These are phyloP conservation scores for Exephanes ischioxanthus DNA, from an alignment of 2,888 invertebrate species.

Conservation along the genomic window DNA sequence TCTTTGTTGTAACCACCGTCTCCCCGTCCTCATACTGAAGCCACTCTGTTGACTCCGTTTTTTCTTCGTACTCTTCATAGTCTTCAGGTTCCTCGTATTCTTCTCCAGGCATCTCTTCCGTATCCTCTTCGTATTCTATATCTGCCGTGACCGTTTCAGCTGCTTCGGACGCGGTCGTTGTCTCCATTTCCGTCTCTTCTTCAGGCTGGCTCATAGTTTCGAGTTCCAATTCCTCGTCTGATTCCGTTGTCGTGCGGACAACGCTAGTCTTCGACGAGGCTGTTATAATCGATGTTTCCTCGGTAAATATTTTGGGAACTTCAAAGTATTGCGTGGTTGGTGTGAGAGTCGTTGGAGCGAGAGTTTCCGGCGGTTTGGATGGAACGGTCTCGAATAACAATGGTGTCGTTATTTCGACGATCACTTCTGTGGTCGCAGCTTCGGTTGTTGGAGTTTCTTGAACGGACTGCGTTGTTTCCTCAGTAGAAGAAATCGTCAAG, in stretches of 20 bases:
- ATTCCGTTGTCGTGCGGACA: conserved; percentile 36
- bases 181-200: neutral
- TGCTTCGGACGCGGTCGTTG: conserved; percentile 30
- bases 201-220: neutral
- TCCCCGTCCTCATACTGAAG: conserved; percentile 20
- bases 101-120: conserved; percentile 10
- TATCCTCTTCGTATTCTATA: conserved; percentile 21
- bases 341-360: neutral
- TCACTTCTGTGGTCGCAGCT: conserved; percentile 4
- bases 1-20: neutral
- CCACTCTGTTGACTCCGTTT: conserved; percentile 9
- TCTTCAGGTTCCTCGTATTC: conserved; percentile 32
- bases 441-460: conserved; percentile 2
- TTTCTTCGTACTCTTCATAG: conserved; percentile 21
- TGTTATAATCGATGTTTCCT: conserved; percentile 28
- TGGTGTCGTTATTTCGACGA: conserved; percentile 46
- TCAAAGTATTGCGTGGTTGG: conserved; percentile 31
- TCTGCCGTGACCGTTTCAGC: neutral
- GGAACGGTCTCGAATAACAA: conserved; percentile 21
- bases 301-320: conserved; percentile 21
- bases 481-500: neutral
- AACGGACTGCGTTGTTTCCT: conserved; percentile 1
- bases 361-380: conserved; percentile 28
- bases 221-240: conserved; percentile 31
- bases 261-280: neutral